Base-by-base conservation (phyloP, 2,797 vertebrate genomes). In the Myripristis murdjan region DNA sequence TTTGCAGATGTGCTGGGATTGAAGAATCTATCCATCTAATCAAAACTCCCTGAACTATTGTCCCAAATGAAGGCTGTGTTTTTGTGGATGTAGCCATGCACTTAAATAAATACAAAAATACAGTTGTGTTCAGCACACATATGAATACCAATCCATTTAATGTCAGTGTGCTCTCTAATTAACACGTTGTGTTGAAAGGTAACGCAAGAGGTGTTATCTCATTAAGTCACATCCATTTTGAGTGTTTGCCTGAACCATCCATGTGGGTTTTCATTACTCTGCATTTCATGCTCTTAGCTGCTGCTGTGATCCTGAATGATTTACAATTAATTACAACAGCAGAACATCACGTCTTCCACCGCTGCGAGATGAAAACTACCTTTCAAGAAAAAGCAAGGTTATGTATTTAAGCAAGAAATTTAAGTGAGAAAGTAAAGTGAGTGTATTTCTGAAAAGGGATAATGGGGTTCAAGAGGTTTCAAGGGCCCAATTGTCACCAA, bases 1-100 rank as follows among this genome's bases (percentile, higher is more conserved):
- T 43, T 16, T 43, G 2, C 15, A 43, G 12, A 16, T 16, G 15
- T 14, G 4, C 31, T 31, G 6, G 4, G 31, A 43, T 47, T 47
- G n/a, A 8, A 47, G 15, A 15, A 31, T 31, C 28, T 3, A 35
- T 35, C 33, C 10, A 35, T 35, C 33, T 35, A 4, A 6, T 28
- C 28, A n/a, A 6, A 20, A 20, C 20, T 20, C 20, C 20, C 20
- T 20, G 20, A 20, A 20, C 20, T 20, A 20, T 20, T 20, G 20
- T 20, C 20, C 20, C 1, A 20, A 20, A n/a, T n/a, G n/a, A n/a
- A n/a, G n/a, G n/a, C n/a, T n/a, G n/a, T n/a, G n/a, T n/a, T n/a
- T n/a, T n/a, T n/a, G n/a, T 49, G 64, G 24, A 73, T 77, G 31
- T 58, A 65, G 59, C 41, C 41, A 54, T 35, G 24, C 5, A 55